Base-by-base conservation (phyloP, 2,888 invertebrate species). In the Eurytoma adleriae region DNA sequence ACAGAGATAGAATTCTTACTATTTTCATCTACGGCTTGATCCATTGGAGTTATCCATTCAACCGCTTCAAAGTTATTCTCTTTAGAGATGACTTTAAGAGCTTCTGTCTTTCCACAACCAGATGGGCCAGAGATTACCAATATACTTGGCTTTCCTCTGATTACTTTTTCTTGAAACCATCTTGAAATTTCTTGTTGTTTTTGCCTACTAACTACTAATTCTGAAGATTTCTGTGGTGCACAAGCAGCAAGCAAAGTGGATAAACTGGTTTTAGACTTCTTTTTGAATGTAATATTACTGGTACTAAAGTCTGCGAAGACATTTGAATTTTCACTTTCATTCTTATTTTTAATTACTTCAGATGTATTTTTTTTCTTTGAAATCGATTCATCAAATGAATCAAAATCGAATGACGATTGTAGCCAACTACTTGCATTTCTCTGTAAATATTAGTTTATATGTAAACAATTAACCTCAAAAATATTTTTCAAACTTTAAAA, bases 1-100 rank as follows among this genome's bases (percentile, higher is more conserved):
- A 40, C 40, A 40, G 10, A 40, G 40, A 40, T 14, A 67, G 67
- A 40, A 3, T 70, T 69, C 52, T 85, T 83, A 90, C 89, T 87
- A 78, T 92, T 92, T 83, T 92, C 91, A 83, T 94, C 93, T 80
- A 93, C 91, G 76, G 94, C 93, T 85, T 93, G 93, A 90, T 96
- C 95, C 13, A 95, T 85, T 5, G 97, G 97, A 85, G 96, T 96
- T 30, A 95, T 93, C 97, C 97, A 98, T 90, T 97, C 97, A 52
- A 93, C 91, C 54, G 96, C 86, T 85, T 93, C 92, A 52, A 93
- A 91, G 48, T 92, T 91, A 82, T 94, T 90, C 84, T 94, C 93
- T 75, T 92, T 92, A 54, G 96, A 95, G 13, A 97, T 84, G 12
- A 94, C 92, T 78, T 92, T 92, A 0, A 97, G 85, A 0, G 96